Evolutionary conservation across 2,113 vertebrate genomes (phyloP).

Genomic region (Regulus satrapa): DNA sequence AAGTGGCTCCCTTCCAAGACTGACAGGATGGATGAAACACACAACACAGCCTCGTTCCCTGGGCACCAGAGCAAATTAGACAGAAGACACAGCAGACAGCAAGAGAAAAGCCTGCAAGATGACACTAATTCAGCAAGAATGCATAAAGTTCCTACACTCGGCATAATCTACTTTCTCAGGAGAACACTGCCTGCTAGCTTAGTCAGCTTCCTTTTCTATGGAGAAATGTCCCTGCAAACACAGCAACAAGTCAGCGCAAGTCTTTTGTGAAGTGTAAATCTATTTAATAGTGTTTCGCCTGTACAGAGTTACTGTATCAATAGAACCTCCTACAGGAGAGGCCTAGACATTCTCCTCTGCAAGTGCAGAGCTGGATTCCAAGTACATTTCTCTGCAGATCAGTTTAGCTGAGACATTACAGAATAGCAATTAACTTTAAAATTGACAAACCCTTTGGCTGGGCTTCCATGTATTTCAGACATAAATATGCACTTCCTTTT

Average conservation of each 20-base stretch:
- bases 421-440: conserved; percentile 54
- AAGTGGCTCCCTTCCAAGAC: background rate
- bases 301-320: background rate
- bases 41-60: accelerated
- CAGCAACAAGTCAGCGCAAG: background rate
- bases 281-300: conserved; percentile 27
- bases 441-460: conserved; percentile 85
- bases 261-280: background rate
- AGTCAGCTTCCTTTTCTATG: background rate
- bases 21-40: background rate
- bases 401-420: conserved; percentile 2
- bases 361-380: background rate
- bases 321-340: background rate
- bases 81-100: background rate
- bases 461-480: conserved; percentile 83
- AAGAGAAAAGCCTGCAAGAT: background rate
- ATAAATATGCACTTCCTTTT: conserved; percentile 91
- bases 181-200: background rate
- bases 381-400: background rate
- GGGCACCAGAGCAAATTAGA: background rate
- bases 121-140: background rate
- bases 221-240: background rate
- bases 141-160: background rate
- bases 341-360: background rate
- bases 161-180: background rate